Conservation (phyloP, 1,140 invertebrate genomes). For the Anastrepha ludens region DNA sequence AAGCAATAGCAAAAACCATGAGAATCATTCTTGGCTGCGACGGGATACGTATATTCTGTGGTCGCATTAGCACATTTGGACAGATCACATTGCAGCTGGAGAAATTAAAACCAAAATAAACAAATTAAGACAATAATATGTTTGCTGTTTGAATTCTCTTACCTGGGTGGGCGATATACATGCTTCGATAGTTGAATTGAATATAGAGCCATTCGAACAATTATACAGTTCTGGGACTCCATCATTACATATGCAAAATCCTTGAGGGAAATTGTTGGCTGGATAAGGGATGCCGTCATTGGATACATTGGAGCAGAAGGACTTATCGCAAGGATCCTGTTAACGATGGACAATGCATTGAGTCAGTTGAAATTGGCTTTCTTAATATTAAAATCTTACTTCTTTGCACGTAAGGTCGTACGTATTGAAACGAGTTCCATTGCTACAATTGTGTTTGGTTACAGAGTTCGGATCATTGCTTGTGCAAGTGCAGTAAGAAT, state of each 20-base stretch:
- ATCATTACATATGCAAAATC: constrained; percentile 61
- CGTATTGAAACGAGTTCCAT: constrained; percentile 8
- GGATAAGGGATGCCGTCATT: constrained; percentile 56
- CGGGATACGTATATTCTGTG: not conserved
- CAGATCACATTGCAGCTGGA: constrained; percentile 46
- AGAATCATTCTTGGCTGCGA: constrained; percentile 35
- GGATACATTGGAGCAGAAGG: not conserved
- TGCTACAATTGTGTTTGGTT: not conserved
- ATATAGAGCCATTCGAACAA: not conserved
- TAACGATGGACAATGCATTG: not conserved
- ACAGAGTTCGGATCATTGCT: constrained; percentile 13
- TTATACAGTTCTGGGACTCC: not conserved
- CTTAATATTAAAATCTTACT: constrained; percentile 24
- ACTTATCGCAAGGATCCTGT: constrained; percentile 51
- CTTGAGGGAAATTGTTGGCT: constrained; percentile 57
- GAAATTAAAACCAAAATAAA: not conserved
- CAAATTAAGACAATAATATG: too few relatives aligned
- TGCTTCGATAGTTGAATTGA: not conserved
- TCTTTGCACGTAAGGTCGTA: not conserved
- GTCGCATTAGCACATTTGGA: constrained; percentile 44
- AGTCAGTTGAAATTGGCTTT: too few relatives aligned
- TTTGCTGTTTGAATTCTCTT: constrained; percentile 18
- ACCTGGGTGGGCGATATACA: constrained; percentile 26
- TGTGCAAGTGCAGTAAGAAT: constrained; percentile 28
- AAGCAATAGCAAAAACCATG: constrained; percentile 55